These are phyloP conservation scores for Gnathonemus longibarbis DNA, from an alignment of 2,113 vertebrate genomes.

Conservation along the genomic window DNA sequence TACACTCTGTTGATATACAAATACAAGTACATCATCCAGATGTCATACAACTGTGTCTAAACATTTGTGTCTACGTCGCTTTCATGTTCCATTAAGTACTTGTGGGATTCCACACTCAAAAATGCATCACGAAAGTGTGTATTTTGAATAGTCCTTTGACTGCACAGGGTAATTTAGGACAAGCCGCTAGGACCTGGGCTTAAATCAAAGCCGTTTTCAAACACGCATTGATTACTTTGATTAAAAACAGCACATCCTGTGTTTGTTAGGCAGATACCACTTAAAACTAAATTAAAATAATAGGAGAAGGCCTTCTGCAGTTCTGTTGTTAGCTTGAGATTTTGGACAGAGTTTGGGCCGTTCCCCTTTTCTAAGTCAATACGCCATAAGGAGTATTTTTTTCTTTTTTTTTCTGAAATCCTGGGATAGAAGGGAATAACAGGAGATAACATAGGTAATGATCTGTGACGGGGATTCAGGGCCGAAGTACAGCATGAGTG, in stretches of 20 bases:
- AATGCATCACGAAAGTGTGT: neutral
- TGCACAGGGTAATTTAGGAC: neutral
- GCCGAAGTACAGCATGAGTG: neutral
- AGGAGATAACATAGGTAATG: slow-evolving; percentile 1
- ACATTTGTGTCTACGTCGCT: neutral
- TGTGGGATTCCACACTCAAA: neutral
- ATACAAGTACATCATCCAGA: neutral
- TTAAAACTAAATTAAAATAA: slow-evolving; percentile 7
- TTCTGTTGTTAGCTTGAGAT: neutral
- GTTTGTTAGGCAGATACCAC: neutral
- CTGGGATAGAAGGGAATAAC: neutral
- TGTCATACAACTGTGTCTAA: neutral
- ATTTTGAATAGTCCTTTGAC: neutral
- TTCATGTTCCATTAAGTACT: slow-evolving; percentile 4
- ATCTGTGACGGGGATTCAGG: neutral
- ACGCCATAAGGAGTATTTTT: neutral
- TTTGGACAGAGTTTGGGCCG: neutral
- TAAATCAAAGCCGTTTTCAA: neutral
- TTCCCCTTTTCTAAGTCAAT: neutral
- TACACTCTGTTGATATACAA: neutral
- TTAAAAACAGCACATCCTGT: neutral
- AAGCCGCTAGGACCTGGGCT: neutral
- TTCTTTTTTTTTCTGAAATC: neutral
- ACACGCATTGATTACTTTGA: neutral
- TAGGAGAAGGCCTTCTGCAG: neutral